phyloP scores from a whole-genome alignment of 2,113 vertebrate species.

The Trichomycterus rosablanca region DNA sequence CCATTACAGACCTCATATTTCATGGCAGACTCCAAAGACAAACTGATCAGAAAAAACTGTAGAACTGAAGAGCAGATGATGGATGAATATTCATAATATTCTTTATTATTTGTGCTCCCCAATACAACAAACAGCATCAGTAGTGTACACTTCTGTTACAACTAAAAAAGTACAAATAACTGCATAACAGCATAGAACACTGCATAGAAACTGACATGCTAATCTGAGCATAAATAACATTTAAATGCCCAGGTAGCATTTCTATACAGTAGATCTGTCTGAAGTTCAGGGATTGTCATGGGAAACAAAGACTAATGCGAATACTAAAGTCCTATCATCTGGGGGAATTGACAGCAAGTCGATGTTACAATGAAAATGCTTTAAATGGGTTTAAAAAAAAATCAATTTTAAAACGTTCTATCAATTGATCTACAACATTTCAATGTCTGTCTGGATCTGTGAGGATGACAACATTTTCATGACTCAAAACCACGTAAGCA shows the following conservation, averaged over 20 bases:
- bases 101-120: constrained; percentile 88
- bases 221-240: constrained; percentile 52
- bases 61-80: neutral
- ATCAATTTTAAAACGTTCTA: no score
- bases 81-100: constrained; percentile 42
- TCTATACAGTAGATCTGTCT: constrained; percentile 60
- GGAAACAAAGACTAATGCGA: constrained; percentile 39
- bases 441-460: constrained; percentile 26
- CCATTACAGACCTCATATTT: no score
- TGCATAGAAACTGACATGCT: constrained; percentile 53
- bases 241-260: constrained; percentile 44
- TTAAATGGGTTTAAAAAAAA: constrained; percentile 36
- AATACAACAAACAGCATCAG: constrained; percentile 86
- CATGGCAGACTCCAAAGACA: no score
- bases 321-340: constrained; percentile 47
- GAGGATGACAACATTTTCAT: neutral
- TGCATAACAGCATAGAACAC: no score
- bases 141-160: constrained; percentile 78
- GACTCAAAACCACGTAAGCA: constrained; percentile 12
- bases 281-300: constrained; percentile 73
- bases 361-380: constrained; percentile 28
- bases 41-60: no score
- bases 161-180: constrained; percentile 60
- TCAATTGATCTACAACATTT: constrained; percentile 23
- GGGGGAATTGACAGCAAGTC: constrained; percentile 66